Evolutionary conservation across 2,113 vertebrate species (phyloP).

Genomic region (Scophthalmus maximus): DNA sequence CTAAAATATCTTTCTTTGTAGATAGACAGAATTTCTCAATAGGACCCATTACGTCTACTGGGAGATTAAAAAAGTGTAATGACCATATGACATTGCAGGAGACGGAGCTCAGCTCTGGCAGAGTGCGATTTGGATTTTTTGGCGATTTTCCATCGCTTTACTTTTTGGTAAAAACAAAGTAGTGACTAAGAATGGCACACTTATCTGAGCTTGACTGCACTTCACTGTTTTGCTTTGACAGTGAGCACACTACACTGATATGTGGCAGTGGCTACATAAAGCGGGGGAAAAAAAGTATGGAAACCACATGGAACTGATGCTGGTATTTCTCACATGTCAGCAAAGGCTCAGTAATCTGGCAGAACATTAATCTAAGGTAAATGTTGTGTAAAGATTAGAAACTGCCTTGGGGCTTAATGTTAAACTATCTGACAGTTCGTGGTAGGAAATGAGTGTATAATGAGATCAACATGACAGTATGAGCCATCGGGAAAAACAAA

Average conservation of each 20-base stretch:
- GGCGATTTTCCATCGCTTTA: slow-evolving; percentile 4
- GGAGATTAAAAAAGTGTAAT: neutral
- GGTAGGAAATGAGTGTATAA: slow-evolving; percentile 74
- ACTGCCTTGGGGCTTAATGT: slow-evolving; percentile 53
- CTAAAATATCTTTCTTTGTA: neutral
- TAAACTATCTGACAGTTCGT: slow-evolving; percentile 66
- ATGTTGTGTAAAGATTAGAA: slow-evolving; percentile 69
- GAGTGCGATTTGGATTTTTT: too few species aligned
- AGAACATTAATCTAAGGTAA: slow-evolving; percentile 63
- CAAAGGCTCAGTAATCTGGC: slow-evolving; percentile 35
- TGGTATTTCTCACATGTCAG: slow-evolving; percentile 53
- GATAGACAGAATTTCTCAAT: neutral
- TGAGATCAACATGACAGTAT: slow-evolving; percentile 71
- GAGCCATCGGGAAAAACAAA: slow-evolving; percentile 70
- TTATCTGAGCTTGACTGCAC: slow-evolving; percentile 1
- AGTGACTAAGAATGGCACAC: neutral
- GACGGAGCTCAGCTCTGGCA: neutral
- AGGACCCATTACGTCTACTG: neutral
- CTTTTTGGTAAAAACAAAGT: neutral
- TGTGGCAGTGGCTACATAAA: neutral
- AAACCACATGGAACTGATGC: slow-evolving; percentile 28
- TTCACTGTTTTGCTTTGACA: neutral
- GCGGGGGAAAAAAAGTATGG: neutral
- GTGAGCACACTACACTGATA: neutral
- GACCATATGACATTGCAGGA: neutral